Evolutionary conservation across 2,797 vertebrate species (phyloP).

Genomic region (Percopsis omiscomaycus): DNA sequence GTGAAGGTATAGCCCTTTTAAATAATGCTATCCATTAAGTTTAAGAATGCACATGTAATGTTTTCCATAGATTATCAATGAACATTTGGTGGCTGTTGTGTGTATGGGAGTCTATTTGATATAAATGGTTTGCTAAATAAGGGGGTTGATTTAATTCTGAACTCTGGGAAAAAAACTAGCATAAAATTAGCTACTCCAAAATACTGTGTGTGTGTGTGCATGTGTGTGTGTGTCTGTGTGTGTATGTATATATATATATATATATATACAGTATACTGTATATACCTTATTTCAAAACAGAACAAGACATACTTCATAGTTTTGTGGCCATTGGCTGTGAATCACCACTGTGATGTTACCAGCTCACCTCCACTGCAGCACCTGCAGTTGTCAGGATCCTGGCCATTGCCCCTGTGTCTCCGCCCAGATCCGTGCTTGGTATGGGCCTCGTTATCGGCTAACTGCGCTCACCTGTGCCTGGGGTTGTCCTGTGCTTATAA

Average conservation of each 20-base stretch:
- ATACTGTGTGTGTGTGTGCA: not conserved
- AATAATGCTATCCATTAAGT: slow-evolving; percentile 34
- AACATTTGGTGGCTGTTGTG: no score
- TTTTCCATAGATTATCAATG: no score
- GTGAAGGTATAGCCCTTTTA: slow-evolving; percentile 33
- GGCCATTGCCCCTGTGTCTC: no score
- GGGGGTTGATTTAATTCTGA: not conserved
- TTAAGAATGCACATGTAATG: not conserved
- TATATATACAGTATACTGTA: not conserved
- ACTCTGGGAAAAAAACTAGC: not conserved
- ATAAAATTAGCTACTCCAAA: no score
- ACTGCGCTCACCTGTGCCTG: no score
- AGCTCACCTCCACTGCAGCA: slow-evolving; percentile 40
- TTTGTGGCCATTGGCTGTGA: slow-evolving; percentile 30
- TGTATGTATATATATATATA: not conserved
- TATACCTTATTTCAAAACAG: slow-evolving; percentile 5
- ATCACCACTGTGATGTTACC: slow-evolving; percentile 37
- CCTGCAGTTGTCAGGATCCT: no score
- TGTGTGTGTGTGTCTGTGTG: not conserved
- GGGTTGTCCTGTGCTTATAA: no score
- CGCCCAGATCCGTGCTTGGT: no score
- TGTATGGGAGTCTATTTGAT: no score
- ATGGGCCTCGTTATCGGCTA: no score
- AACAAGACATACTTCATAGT: slow-evolving; percentile 38
- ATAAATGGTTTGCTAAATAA: not conserved